Percentiles rank a stretch among this genome's conserved stretches.
These are phyloP conservation scores for Lithophane ornitopus DNA, from an alignment of 2,888 invertebrate species.

Conservation along the genomic window DNA sequence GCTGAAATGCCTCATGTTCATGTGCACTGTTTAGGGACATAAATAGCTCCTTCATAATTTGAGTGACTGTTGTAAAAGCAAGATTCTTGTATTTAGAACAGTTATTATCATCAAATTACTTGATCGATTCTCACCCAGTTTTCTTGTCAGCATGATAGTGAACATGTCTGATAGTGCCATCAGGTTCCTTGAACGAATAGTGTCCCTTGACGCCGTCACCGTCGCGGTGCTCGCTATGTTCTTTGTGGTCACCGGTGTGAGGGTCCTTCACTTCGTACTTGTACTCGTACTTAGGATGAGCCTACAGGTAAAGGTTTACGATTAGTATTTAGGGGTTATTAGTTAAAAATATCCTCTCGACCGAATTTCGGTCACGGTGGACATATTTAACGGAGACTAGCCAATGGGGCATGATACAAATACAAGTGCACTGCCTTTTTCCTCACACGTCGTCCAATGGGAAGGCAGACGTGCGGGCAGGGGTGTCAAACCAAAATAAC, in stretches of 20 bases:
- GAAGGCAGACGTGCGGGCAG: too few relatives aligned
- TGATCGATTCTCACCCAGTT: slow-evolving; percentile 56
- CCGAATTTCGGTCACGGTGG: background rate
- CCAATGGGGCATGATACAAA: background rate
- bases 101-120: too few relatives aligned
- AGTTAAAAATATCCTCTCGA: background rate
- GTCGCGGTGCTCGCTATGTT: slow-evolving; percentile 81
- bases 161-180: slow-evolving; percentile 64
- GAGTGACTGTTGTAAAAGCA: background rate
- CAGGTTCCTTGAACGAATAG: slow-evolving; percentile 66
- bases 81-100: background rate
- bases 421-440: background rate
- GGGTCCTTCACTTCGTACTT: slow-evolving; percentile 86
- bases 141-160: slow-evolving; percentile 64
- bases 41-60: background rate
- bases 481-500: too few relatives aligned
- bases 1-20: background rate
- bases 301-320: slow-evolving; percentile 51
- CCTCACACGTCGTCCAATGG: background rate
- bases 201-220: slow-evolving; percentile 66
- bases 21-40: too few relatives aligned
- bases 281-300: slow-evolving; percentile 78
- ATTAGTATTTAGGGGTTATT: background rate
- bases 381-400: background rate
- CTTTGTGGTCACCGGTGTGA: slow-evolving; percentile 87